Evolutionary conservation across 2,888 invertebrate genomes (phyloP).

Genomic region (Drosophila borborema): DNA sequence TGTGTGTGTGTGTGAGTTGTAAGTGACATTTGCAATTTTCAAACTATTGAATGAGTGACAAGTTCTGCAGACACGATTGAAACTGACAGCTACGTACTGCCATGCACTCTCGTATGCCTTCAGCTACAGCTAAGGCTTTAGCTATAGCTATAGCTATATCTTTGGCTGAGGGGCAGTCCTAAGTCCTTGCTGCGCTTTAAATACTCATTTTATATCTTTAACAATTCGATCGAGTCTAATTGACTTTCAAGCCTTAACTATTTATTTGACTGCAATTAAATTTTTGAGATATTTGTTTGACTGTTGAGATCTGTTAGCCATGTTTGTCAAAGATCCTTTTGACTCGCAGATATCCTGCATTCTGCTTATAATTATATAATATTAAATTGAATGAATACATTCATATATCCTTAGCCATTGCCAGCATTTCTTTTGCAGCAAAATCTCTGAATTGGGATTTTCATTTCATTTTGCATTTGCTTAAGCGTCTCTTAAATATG

Average conservation of each 20-base stretch:
- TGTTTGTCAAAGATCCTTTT: not conserved
- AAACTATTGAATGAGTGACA: slow-evolving; percentile 84
- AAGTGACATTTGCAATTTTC: slow-evolving; percentile 84
- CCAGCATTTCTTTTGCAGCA: too few relatives aligned
- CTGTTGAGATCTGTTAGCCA: not conserved
- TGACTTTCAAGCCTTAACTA: slow-evolving; percentile 24
- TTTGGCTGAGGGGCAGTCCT: slow-evolving; percentile 34
- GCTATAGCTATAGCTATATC: slow-evolving; percentile 5
- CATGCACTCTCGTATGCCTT: slow-evolving; percentile 33
- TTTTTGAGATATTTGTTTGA: not conserved
- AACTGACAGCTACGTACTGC: slow-evolving; percentile 77
- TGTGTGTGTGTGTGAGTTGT: slow-evolving; percentile 60
- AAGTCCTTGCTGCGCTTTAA: slow-evolving; percentile 33
- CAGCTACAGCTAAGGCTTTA: slow-evolving; percentile 16
- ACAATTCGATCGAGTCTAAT: slow-evolving; percentile 17
- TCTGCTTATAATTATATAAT: too few relatives aligned
- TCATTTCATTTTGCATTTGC: not conserved
- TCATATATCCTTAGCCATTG: too few relatives aligned
- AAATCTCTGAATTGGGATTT: too few relatives aligned
- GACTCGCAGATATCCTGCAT: not conserved
- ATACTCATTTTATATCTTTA: slow-evolving; percentile 18
- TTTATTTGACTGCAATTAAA: slow-evolving; percentile 16
- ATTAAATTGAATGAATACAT: too few relatives aligned
- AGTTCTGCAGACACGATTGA: slow-evolving; percentile 84
- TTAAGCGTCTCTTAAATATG: not conserved